Base-by-base conservation (phyloP, 2,113 vertebrate genomes). In the Cathartes aura region DNA sequence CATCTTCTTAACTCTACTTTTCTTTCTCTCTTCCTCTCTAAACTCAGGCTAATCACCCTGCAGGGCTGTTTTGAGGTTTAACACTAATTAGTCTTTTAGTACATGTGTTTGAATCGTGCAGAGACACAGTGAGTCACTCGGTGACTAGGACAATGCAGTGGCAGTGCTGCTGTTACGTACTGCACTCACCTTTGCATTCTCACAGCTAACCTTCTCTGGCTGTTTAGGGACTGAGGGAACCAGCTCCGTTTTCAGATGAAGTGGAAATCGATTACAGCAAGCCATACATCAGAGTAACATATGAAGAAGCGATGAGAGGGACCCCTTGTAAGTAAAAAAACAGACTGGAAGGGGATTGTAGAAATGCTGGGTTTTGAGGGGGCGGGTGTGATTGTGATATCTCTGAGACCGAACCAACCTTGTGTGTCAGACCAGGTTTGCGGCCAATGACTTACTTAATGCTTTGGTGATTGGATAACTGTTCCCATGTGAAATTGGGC, bases 161-260 rank as follows among this genome's bases (percentile, higher is more conserved):
- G 17, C 84, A 43, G 26, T 26, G 42, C 79, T 56, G 63, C 63
- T 3, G 2, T 66, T 56, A 0, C 1, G 1, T 32, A 9, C 42
- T 29, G 18, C 9, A 2, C 45, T 86, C 64, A 55, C 38, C 62
- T 87, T 55, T 76, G 32, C n/a, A 0, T 48, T 81, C 63, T 93
- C 82, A 90, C 59, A 11, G 26, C 38, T 43, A 23, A 45, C n/a
- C 48, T 81, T 82, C 58, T 95, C 74, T 96, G 95, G 13, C 68
- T 92, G 8, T 96, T 55, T 71, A 99, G 99, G 99, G 99, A 8
- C 97, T 99, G 97, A 98, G 97, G 94, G 97, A 99, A 55, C 99
- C 99, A 2, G 99, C 99, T 60, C 99, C 99, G 0, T 99, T 99
- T 87, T 99, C 99, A 64, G 99, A 99, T 97, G 99, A 99, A 97